phyloP scores from a whole-genome alignment of 2,113 vertebrate genomes.

The Campylorhamphus procurvoides region DNA sequence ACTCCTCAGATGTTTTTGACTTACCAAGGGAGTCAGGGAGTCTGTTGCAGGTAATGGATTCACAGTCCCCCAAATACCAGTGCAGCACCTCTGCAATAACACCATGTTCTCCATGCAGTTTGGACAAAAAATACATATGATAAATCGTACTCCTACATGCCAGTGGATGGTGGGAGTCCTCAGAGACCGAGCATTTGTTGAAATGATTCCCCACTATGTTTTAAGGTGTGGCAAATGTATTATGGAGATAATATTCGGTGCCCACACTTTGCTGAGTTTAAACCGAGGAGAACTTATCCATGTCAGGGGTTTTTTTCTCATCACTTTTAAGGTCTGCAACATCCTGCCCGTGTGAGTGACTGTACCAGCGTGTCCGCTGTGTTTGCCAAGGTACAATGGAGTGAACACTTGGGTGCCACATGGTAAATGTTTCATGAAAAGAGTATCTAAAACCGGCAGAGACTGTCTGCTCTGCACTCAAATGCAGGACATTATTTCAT shows the following conservation, averaged over 20 bases:
- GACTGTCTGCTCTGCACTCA: constrained; percentile 61
- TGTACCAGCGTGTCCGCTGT: not conserved
- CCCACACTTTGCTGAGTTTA: constrained; percentile 43
- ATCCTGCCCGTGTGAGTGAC: not conserved
- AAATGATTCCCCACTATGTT: constrained; percentile 16
- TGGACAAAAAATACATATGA: not conserved
- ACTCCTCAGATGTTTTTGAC: not conserved
- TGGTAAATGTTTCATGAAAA: constrained; percentile 63
- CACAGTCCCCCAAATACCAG: not conserved
- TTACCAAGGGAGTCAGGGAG: not conserved
- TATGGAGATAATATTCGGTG: constrained; percentile 45
- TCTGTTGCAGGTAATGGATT: not conserved
- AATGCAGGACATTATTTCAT: constrained; percentile 55
- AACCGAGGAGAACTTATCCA: constrained; percentile 17
- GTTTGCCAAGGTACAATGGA: constrained; percentile 42
- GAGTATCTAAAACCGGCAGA: constrained; percentile 50
- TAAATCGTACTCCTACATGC: not conserved
- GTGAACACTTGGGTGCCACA: constrained; percentile 12
- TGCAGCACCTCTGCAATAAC: not conserved
- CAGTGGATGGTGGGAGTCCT: not conserved
- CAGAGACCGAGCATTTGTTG: not conserved
- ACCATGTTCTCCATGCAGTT: not conserved
- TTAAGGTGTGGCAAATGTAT: constrained; percentile 48
- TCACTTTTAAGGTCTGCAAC: constrained; percentile 31
- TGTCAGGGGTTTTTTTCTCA: not conserved